Evolutionary conservation across 2,797 vertebrate species (phyloP), one percentile per base, ranked within the genome.

Genomic region (Meriones psammophilus): DNA sequence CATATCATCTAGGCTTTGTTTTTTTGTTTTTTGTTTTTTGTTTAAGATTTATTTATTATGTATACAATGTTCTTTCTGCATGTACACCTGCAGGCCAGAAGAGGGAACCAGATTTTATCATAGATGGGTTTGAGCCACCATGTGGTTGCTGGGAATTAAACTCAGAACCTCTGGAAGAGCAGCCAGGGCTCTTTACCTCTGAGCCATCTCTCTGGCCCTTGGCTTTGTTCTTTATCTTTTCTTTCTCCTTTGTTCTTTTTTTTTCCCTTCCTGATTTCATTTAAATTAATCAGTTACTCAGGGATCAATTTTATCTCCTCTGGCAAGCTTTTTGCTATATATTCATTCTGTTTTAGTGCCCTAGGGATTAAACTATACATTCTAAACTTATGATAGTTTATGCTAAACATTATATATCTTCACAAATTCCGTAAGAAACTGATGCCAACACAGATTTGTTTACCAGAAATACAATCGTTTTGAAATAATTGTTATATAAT

Each of bases 11-110:
- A 88, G 42, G 26, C 26, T 42, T 42, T 42, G 42, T 42, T 42
- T 89, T 58, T 89, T 85, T 56, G 68, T 81, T 4, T 81, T 80
- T 94, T 60, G 73, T 92, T 93, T 36, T 66, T n/a, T 85, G 88
- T 42, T 42, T 42, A 42, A 42, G 42, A 42, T 42, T 42, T 42
- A 42, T 42, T 42, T 42, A 6, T 42, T 42, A 42, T 42, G 42
- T 42, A 42, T 42, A 42, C 42, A 42, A 42, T 42, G 42, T 42
- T 42, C 5, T 42, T 42, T 42, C 42, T 42, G 42, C 42, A 42
- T 42, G 42, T 42, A 42, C 42, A 42, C 42, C 42, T 42, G 42
- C 42, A 42, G 42, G 42, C 42, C 42, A 42, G 42, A 42, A 42
- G 42, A 42, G 42, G 42, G 42, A 4, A 42, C 5, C 42, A 42